phyloP scores from a whole-genome alignment of 1,140 invertebrate genomes.

The Euura lappo region DNA sequence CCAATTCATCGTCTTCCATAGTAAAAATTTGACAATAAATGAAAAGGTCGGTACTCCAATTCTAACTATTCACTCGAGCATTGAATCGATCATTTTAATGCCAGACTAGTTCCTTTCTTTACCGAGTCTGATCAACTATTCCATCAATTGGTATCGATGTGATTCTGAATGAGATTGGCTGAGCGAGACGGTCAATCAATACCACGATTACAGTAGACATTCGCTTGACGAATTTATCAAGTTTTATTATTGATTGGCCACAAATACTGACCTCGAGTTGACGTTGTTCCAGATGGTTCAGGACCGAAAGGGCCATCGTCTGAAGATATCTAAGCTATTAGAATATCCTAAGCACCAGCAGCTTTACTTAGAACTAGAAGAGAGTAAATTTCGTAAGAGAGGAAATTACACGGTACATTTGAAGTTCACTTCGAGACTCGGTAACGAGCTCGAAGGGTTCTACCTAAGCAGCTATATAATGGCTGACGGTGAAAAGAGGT shows the following conservation, averaged over 20 bases:
- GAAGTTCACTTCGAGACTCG: conserved; percentile 81
- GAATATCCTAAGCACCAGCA: conserved; percentile 86
- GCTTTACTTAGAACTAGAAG: conserved; percentile 83
- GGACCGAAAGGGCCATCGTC: conserved; percentile 72
- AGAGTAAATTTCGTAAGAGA: conserved; percentile 73
- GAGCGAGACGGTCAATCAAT: not conserved
- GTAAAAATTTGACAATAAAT: conserved; percentile 87
- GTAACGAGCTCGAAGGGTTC: conserved; percentile 86
- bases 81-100: too few relatives aligned
- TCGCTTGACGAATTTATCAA: too few relatives aligned
- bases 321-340: conserved; percentile 75
- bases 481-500: conserved; percentile 80
- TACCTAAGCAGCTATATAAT: conserved; percentile 88
- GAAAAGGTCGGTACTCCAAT: conserved; percentile 68
- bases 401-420: conserved; percentile 86
- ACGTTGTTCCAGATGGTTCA: conserved; percentile 67
- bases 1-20: conserved; percentile 89
- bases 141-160: not conserved
- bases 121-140: too few relatives aligned
- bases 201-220: too few relatives aligned
- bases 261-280: conserved; percentile 13
- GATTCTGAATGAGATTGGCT: conserved; percentile 1
- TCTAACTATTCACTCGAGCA: too few relatives aligned
- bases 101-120: too few relatives aligned
- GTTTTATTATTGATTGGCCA: too few relatives aligned